Conservation (phyloP, 2,113 vertebrate genomes). For the Sakesphorus luctuosus region DNA sequence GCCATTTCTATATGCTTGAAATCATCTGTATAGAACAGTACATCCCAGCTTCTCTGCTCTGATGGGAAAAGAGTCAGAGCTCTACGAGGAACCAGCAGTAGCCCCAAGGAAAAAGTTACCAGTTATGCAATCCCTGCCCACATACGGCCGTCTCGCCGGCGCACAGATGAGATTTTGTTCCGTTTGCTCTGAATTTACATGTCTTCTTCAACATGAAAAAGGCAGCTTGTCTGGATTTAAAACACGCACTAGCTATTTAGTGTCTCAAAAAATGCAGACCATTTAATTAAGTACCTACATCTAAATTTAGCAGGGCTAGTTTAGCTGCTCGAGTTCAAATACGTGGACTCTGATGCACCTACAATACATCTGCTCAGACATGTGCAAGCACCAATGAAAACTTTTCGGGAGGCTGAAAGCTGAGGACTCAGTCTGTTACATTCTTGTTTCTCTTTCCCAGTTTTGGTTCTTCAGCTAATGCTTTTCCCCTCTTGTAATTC, state of each 20-base stretch:
- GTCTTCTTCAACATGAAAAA: background rate
- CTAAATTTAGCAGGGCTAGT: slow-evolving; percentile 32
- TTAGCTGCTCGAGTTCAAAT: slow-evolving; percentile 28
- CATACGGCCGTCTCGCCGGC: background rate
- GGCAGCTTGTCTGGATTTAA: background rate
- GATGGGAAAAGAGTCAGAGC: slow-evolving; percentile 27
- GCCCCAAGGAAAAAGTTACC: slow-evolving; percentile 13
- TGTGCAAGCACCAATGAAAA: background rate
- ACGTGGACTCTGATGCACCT: slow-evolving; percentile 1
- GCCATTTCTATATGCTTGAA: slow-evolving; percentile 54
- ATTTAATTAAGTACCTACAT: slow-evolving; percentile 37
- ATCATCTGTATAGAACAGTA: slow-evolving; percentile 43
- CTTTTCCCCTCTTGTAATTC: background rate
- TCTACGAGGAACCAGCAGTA: background rate
- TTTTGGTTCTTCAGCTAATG: background rate
- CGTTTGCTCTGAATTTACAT: background rate
- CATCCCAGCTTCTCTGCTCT: slow-evolving; percentile 11
- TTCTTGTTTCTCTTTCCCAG: background rate
- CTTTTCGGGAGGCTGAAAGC: background rate
- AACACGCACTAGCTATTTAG: background rate
- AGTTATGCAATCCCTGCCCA: slow-evolving; percentile 29
- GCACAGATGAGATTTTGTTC: background rate
- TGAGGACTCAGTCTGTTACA: background rate
- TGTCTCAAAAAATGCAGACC: background rate
- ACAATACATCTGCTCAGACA: slow-evolving; percentile 31